These are phyloP conservation scores for Thymelicus sylvestris DNA, from an alignment of 2,888 invertebrate genomes.

Conservation along the genomic window DNA sequence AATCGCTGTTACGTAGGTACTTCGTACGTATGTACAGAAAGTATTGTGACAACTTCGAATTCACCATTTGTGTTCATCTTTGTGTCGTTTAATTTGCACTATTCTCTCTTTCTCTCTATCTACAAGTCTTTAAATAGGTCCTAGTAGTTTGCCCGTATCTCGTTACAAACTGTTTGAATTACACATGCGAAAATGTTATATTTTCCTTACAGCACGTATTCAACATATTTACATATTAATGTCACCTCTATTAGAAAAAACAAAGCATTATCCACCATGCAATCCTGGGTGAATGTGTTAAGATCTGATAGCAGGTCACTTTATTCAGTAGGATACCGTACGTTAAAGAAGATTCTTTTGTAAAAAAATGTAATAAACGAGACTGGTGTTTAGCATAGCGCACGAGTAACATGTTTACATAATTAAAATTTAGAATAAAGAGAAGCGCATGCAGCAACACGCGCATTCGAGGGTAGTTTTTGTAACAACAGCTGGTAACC, in stretches of 20 bases:
- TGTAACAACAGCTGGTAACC: constrained; percentile 81
- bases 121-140: constrained; percentile 7
- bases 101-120: neutral
- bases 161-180: neutral
- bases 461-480: constrained; percentile 75
- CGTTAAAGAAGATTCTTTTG: constrained; percentile 17
- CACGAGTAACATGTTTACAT: constrained; percentile 29
- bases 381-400: constrained; percentile 20
- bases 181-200: too few species aligned
- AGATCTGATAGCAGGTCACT: too few species aligned
- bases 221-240: too few species aligned
- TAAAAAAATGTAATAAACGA: constrained; percentile 19
- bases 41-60: constrained; percentile 35
- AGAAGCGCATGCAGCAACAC: constrained; percentile 55
- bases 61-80: constrained; percentile 33
- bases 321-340: neutral
- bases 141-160: constrained; percentile 8
- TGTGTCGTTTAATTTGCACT: constrained; percentile 25
- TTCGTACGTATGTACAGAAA: constrained; percentile 45
- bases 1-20: constrained; percentile 64
- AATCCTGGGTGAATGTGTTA: too few species aligned
- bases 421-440: constrained; percentile 52
- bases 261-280: too few species aligned
- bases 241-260: too few species aligned
- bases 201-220: too few species aligned